Evolutionary conservation across 2,797 vertebrate species (phyloP), one percentile per base, ranked within the genome.

Genomic region (Oreortyx pictus): DNA sequence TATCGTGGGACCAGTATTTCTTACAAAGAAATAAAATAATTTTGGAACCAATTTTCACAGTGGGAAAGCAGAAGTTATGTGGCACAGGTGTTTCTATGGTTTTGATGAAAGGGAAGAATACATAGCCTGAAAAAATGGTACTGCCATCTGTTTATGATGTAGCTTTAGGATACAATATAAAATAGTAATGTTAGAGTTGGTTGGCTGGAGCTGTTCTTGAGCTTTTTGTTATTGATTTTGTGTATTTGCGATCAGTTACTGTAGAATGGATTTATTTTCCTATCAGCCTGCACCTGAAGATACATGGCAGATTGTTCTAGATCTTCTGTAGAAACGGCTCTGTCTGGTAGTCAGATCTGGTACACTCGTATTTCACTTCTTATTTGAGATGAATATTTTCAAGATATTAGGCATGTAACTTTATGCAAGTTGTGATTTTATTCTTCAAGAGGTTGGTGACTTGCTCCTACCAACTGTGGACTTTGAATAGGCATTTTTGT

Each of bases 221-320:
- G 52, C 16, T 54, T 54, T 54, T 54, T 29, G 16, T 54, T 31
- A 54, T 54, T 54, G 9, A 10, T 82, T 89, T 61, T 74, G 29
- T 59, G 22, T 89, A 27, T 87, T 91, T 83, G 35, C 35, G 90
- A 83, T 73, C 61, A 75, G 52, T 67, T 89, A 14, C n/a, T 43
- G 15, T 43, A 44, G 39, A 86, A 60, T 0, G 4, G n/a, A 56
- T 82, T 73, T 82, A 5, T 81, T 79, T 92, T 92, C 23, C 9
- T 61, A 11, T 57, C 52, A 77, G 15, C 25, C 41, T 79, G 23
- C 20, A 54, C 77, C 88, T 72, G 13, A 2, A 27, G 57, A 50
- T 80, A 20, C 18, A 23, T 56, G 61, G 29, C 61, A 43, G 20
- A 64, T 33, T 92, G 44, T 80, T 84, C 52, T 82, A 33, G 79